Percentiles rank a stretch among this genome's conserved stretches.
These are phyloP conservation scores for Nesidiocoris tenuis DNA, from an alignment of 2,888 invertebrate species.

Conservation along the genomic window DNA sequence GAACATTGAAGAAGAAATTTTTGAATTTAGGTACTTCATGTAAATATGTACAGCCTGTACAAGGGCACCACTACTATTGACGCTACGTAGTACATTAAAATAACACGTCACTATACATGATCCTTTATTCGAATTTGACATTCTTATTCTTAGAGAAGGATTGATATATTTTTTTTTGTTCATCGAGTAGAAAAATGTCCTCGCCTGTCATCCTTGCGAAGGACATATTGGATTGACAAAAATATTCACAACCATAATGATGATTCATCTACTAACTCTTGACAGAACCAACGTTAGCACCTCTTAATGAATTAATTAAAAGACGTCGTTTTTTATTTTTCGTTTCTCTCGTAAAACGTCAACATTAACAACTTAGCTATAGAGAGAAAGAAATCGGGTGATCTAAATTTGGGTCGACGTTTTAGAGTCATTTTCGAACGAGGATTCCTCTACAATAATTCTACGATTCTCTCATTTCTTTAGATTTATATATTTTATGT, in stretches of 20 bases:
- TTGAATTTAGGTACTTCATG: slow-evolving; percentile 1
- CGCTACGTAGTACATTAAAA: not conserved
- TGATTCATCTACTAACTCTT: slow-evolving; percentile 47
- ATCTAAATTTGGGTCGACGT: no score
- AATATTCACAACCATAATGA: slow-evolving; percentile 49
- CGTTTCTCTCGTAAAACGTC: no score
- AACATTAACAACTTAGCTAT: no score
- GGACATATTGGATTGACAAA: slow-evolving; percentile 45
- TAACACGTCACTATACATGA: not conserved
- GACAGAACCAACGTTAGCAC: slow-evolving; percentile 46
- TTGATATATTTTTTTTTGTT: slow-evolving; percentile 13
- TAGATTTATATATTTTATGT: no score
- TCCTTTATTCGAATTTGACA: not conserved
- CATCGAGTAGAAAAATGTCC: slow-evolving; percentile 37
- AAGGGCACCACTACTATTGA: slow-evolving; percentile 3
- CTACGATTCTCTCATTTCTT: no score
- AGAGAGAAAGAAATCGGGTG: no score
- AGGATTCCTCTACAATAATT: no score
- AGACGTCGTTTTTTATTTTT: not conserved
- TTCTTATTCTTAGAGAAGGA: slow-evolving; percentile 11
- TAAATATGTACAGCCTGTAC: slow-evolving; percentile 33
- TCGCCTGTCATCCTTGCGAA: slow-evolving; percentile 18
- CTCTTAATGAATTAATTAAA: slow-evolving; percentile 40
- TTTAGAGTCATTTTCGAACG: no score
- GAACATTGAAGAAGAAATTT: no score